Conservation (phyloP, 2,888 invertebrate species). For the Nephrotoma appendiculata region DNA sequence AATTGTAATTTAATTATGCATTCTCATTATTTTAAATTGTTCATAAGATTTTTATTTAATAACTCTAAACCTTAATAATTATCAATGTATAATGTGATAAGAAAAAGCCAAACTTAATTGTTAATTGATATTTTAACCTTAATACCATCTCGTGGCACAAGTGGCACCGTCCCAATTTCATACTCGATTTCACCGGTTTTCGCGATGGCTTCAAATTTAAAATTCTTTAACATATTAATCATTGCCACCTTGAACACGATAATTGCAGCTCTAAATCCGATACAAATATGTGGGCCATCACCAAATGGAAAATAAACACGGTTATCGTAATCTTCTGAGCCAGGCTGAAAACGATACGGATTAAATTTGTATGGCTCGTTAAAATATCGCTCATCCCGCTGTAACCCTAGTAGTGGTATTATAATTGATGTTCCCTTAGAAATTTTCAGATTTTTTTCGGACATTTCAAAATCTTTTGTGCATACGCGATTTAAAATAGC, state of each 20-base stretch:
- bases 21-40: too few species aligned
- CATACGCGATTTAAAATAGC: constrained; percentile 30
- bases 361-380: constrained; percentile 31
- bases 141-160: constrained; percentile 23
- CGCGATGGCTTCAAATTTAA: constrained; percentile 19
- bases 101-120: too few species aligned
- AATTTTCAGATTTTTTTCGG: constrained; percentile 23
- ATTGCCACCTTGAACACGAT: constrained; percentile 25
- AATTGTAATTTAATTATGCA: too few species aligned
- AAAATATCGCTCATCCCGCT: constrained; percentile 30
- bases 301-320: constrained; percentile 28
- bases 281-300: constrained; percentile 28
- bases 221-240: constrained; percentile 22
- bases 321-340: constrained; percentile 18
- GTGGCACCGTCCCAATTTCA: constrained; percentile 19
- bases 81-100: too few species aligned
- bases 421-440: constrained; percentile 27
- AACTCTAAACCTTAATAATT: too few species aligned
- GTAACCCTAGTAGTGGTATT: constrained; percentile 30
- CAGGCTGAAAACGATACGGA: constrained; percentile 29
- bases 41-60: too few species aligned
- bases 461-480: constrained; percentile 24
- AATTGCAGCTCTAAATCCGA: constrained; percentile 27
- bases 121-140: constrained; percentile 17
- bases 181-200: constrained; percentile 21